Conservation (phyloP, 2,888 invertebrate genomes). For the Nomada hirtipes region DNA sequence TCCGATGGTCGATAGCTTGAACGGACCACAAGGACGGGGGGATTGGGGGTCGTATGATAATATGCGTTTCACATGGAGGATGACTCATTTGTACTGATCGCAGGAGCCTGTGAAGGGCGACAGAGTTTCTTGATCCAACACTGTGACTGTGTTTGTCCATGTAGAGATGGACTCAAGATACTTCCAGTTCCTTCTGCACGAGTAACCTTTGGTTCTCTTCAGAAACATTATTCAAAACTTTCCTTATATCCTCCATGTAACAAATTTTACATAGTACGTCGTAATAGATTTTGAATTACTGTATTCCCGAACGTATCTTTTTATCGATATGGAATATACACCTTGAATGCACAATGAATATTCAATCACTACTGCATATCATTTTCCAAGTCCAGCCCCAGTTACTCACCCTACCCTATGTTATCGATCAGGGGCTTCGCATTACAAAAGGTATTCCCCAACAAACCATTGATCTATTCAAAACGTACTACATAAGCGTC, state of each 20-base stretch:
- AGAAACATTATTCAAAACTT: background rate
- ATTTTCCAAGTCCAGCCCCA: slow-evolving; percentile 12
- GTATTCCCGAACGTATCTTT: no score
- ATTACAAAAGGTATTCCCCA: slow-evolving; percentile 26
- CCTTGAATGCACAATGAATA: background rate
- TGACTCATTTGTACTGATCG: slow-evolving; percentile 60
- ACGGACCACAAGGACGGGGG: background rate
- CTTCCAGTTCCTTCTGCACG: background rate
- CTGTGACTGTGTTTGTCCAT: slow-evolving; percentile 48
- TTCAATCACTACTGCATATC: background rate
- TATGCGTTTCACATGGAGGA: slow-evolving; percentile 51
- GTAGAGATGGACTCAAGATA: slow-evolving; percentile 32
- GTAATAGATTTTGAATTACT: background rate
- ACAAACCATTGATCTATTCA: slow-evolving; percentile 5
- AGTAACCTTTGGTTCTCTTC: slow-evolving; percentile 1
- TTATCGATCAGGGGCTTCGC: slow-evolving; percentile 20
- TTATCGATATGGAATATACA: no score
- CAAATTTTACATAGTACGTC: background rate
- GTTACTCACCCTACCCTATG: slow-evolving; percentile 29
- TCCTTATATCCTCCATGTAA: background rate
- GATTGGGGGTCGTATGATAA: slow-evolving; percentile 42
- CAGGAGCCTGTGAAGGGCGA: slow-evolving; percentile 62
- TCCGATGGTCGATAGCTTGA: slow-evolving; percentile 2
- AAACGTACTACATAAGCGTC: background rate
- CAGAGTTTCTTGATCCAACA: slow-evolving; percentile 61